phyloP scores from a whole-genome alignment of 2,113 vertebrate genomes.

The Heterochromis multidens region DNA sequence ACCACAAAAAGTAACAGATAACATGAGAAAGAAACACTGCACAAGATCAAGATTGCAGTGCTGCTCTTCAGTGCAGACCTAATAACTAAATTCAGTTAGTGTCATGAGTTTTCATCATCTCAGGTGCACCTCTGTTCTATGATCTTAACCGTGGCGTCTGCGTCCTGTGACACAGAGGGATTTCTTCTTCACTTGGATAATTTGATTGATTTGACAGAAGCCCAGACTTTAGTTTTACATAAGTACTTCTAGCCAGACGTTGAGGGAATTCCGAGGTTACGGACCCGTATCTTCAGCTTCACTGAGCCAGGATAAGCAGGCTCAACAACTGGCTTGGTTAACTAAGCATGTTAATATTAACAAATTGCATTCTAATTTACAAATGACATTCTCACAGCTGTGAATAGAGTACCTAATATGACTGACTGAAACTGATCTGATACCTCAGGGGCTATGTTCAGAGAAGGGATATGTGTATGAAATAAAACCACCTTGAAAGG shows the following conservation, averaged over 20 bases:
- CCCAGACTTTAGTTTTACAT: not conserved
- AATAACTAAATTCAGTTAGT: not conserved
- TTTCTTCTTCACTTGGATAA: not conserved
- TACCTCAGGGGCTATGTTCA: not conserved
- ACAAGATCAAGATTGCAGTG: too few species aligned
- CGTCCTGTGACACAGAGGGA: not conserved
- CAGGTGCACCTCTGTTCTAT: too few species aligned
- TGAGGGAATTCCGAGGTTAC: not conserved
- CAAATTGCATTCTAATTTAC: not conserved
- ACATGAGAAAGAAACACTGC: too few species aligned
- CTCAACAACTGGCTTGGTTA: not conserved
- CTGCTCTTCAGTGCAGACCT: too few species aligned
- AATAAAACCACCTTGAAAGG: not conserved
- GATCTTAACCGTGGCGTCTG: not conserved
- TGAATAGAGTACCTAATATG: not conserved
- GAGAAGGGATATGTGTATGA: not conserved
- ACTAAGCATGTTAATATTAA: not conserved
- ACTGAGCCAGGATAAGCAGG: not conserved
- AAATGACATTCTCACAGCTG: not conserved
- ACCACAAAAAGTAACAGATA: too few species aligned
- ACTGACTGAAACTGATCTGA: not conserved
- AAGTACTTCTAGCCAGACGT: not conserved
- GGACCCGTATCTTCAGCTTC: not conserved
- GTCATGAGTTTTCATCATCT: not conserved
- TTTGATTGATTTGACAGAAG: not conserved